phyloP scores from a whole-genome alignment of 2,888 invertebrate genomes.

The Furcula furcula region DNA sequence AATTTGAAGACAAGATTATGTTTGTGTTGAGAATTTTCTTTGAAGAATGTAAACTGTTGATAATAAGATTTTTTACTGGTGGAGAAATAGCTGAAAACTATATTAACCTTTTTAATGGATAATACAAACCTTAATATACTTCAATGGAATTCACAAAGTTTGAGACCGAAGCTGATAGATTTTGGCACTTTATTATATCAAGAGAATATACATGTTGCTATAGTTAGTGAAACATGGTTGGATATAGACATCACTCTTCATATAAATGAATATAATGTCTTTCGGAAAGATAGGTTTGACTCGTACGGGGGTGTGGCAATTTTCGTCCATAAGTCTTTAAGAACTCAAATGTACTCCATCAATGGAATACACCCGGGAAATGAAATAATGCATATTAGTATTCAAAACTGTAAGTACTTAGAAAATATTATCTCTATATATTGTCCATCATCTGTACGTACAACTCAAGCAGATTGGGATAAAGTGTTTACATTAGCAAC shows the following conservation, averaged over 20 bases:
- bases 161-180: constrained; percentile 4
- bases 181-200: constrained; percentile 5
- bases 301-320: constrained; percentile 17
- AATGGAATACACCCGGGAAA: constrained; percentile 5
- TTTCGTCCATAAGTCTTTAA: constrained; percentile 7
- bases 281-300: constrained; percentile 12
- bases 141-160: not conserved
- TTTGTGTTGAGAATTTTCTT: too few relatives aligned
- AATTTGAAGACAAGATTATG: too few relatives aligned
- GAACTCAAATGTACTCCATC: not conserved
- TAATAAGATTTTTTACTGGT: too few relatives aligned
- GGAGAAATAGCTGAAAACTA: too few relatives aligned
- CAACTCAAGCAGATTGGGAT: constrained; percentile 9
- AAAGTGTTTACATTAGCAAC: not conserved
- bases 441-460: constrained; percentile 6
- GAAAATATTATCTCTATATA: constrained; percentile 12
- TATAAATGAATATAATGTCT: constrained; percentile 11
- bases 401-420: constrained; percentile 9
- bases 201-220: constrained; percentile 11
- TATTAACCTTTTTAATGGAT: too few relatives aligned
- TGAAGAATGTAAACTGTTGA: too few relatives aligned
- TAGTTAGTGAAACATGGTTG: constrained; percentile 11
- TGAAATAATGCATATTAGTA: constrained; percentile 6
- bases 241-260: constrained; percentile 3
- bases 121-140: not conserved